phyloP scores from a whole-genome alignment of 2,797 vertebrate genomes.

The Tapera naevia region DNA sequence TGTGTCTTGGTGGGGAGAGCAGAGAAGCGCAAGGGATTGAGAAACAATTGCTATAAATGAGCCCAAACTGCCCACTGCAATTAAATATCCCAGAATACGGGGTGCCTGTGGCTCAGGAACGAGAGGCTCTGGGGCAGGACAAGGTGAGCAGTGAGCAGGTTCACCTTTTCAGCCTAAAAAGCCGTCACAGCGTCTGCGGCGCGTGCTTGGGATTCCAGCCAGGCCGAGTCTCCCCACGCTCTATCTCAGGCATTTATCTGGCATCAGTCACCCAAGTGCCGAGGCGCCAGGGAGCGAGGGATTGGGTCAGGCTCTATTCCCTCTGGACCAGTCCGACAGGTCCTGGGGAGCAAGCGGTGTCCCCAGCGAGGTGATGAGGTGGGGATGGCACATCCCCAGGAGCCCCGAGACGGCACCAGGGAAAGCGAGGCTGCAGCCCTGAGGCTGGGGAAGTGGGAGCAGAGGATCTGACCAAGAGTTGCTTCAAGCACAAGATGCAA shows the following conservation, averaged over 20 bases:
- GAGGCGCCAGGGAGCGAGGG: conserved; percentile 29
- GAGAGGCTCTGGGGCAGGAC: background rate
- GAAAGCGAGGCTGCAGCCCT: background rate
- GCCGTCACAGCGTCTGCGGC: rapidly evolving
- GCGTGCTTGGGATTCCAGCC: conserved; percentile 47
- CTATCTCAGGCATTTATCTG: conserved; percentile 65
- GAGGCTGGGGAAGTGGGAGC: rapidly evolving
- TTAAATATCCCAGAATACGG: background rate
- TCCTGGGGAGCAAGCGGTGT: background rate
- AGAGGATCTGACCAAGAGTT: background rate
- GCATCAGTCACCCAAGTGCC: conserved; percentile 43
- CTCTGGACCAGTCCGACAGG: conserved; percentile 8
- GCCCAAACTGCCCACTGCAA: background rate
- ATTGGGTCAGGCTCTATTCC: background rate
- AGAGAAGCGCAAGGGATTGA: background rate
- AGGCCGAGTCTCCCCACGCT: conserved; percentile 28
- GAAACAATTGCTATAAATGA: background rate
- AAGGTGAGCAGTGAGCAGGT: background rate
- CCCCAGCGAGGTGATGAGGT: background rate
- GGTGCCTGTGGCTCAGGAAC: rapidly evolving
- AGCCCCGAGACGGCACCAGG: background rate
- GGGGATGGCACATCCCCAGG: background rate
- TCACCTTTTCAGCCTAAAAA: background rate
- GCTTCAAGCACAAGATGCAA: background rate
- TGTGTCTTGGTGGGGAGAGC: background rate